Evolutionary conservation across 1,140 invertebrate genomes (phyloP).

Genomic region (Anagrus nilaparvatae): DNA sequence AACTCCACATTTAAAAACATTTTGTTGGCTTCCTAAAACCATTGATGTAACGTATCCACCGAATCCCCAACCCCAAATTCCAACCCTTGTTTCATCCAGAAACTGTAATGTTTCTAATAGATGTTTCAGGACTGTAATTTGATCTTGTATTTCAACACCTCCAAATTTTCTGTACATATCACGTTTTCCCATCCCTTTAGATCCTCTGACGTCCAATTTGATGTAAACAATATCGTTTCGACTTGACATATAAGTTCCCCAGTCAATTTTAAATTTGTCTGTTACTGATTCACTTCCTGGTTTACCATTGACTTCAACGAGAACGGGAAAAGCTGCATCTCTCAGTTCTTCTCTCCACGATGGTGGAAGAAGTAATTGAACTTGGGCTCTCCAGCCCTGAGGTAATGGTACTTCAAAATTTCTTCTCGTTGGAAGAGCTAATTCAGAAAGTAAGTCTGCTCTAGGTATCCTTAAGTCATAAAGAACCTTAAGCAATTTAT

Average conservation of each 20-base stretch:
- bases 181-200: constrained; percentile 68
- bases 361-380: constrained; percentile 68
- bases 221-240: constrained; percentile 84
- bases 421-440: constrained; percentile 62
- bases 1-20: constrained; percentile 83
- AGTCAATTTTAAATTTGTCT: constrained; percentile 75
- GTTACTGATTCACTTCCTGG: constrained; percentile 81
- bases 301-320: constrained; percentile 81
- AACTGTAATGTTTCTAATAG: constrained; percentile 72
- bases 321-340: constrained; percentile 73
- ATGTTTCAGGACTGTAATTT: constrained; percentile 74
- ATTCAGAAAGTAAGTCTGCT: constrained; percentile 49
- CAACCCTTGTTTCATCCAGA: constrained; percentile 76
- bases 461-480: constrained; percentile 63
- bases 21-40: constrained; percentile 74
- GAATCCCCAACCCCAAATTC: constrained; percentile 96
- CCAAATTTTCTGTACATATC: constrained; percentile 72
- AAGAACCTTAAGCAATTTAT: constrained; percentile 60
- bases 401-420: constrained; percentile 64
- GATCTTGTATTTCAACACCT: constrained; percentile 78
- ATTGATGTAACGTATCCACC: constrained; percentile 87
- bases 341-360: constrained; percentile 73
- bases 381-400: constrained; percentile 66
- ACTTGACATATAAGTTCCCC: constrained; percentile 88
- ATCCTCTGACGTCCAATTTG: constrained; percentile 77